A percentile compares a stretch with the other conserved stretches of the same genome.
Conservation (phyloP, 2,888 invertebrate genomes). For the Chrysolina oricalcia region DNA sequence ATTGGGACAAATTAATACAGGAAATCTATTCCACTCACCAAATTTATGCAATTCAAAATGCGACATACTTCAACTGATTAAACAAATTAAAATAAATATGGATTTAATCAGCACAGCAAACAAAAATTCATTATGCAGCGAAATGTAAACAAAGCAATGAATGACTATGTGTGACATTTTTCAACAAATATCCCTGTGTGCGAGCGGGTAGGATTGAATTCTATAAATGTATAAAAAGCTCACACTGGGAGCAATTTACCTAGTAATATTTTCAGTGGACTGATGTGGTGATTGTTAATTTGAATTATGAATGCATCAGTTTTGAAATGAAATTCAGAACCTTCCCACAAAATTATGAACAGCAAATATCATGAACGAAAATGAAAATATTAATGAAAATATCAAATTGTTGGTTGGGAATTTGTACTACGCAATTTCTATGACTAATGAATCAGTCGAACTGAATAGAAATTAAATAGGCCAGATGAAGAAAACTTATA, state of each 20-base stretch:
- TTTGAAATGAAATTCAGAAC: background rate
- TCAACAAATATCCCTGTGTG: background rate
- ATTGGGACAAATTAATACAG: background rate
- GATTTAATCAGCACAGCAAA: constrained; percentile 6
- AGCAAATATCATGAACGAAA: background rate
- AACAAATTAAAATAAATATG: constrained; percentile 7
- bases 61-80: background rate
- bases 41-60: background rate
- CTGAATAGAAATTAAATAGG: too few species aligned
- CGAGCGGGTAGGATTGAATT: background rate
- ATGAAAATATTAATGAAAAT: background rate
- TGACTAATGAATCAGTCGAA: too few species aligned
- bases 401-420: too few species aligned
- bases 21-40: background rate
- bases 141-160: constrained; percentile 19
- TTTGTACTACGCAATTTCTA: too few species aligned
- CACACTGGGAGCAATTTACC: background rate
- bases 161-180: constrained; percentile 10
- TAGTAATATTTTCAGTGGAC: background rate
- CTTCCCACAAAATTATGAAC: background rate
- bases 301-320: background rate
- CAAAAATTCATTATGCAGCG: constrained; percentile 15
- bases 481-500: too few species aligned
- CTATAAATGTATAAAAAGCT: background rate
- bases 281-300: background rate